These are phyloP conservation scores for Andrena fulva DNA, from an alignment of 2,888 invertebrate genomes.

Conservation along the genomic window DNA sequence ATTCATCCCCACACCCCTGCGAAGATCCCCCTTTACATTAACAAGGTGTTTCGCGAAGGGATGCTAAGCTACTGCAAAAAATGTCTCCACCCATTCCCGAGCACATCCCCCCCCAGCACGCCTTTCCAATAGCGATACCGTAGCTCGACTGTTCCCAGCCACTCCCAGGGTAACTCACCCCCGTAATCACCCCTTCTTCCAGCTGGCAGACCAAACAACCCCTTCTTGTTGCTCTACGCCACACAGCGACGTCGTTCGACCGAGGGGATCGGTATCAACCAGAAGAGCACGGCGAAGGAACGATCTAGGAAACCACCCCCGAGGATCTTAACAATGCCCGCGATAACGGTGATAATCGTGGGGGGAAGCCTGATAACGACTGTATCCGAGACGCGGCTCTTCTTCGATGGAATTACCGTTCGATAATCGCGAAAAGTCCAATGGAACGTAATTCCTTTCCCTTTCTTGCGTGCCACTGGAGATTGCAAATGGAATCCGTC, in stretches of 20 bases:
- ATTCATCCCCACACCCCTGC: not conserved
- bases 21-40: slow-evolving; percentile 1
- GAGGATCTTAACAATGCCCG: slow-evolving; percentile 19
- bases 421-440: slow-evolving; percentile 36
- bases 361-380: slow-evolving; percentile 20
- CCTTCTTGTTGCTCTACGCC: not conserved
- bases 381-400: not conserved
- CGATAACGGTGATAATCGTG: slow-evolving; percentile 29
- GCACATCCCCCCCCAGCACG: not conserved
- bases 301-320: slow-evolving; percentile 19
- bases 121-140: slow-evolving; percentile 28
- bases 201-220: not conserved
- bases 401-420: slow-evolving; percentile 21
- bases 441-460: slow-evolving; percentile 8
- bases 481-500: not conserved
- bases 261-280: slow-evolving; percentile 28
- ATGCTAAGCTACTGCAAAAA: not conserved
- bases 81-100: not conserved
- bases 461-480: not conserved
- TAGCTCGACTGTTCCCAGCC: not conserved
- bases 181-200: not conserved
- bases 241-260: slow-evolving; percentile 11
- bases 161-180: not conserved
- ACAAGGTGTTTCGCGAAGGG: slow-evolving; percentile 13
- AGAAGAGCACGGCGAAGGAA: slow-evolving; percentile 1